phyloP scores from a whole-genome alignment of 2,888 invertebrate genomes.

The Lissocephala sabroskyi region DNA sequence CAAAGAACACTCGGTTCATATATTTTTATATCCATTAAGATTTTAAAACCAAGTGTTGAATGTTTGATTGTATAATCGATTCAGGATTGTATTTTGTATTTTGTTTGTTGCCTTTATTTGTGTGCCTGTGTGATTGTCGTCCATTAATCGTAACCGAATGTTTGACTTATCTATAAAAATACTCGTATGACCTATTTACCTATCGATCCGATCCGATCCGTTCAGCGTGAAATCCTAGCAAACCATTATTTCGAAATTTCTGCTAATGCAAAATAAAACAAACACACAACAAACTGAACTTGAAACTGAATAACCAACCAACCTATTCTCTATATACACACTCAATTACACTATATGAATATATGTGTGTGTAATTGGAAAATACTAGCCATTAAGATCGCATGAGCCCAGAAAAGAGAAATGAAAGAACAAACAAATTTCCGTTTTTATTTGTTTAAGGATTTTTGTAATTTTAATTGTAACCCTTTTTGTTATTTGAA shows the following conservation, averaged over 20 bases:
- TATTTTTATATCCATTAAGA: not conserved
- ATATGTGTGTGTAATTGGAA: too few species aligned
- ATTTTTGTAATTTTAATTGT: slow-evolving; percentile 20
- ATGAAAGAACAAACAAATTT: slow-evolving; percentile 12
- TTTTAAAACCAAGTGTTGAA: not conserved
- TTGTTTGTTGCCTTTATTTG: slow-evolving; percentile 19
- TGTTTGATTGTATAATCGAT: slow-evolving; percentile 1
- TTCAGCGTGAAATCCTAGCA: slow-evolving; percentile 50
- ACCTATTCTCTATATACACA: not conserved
- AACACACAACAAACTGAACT: slow-evolving; percentile 25
- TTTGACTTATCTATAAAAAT: slow-evolving; percentile 39
- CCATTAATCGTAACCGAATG: slow-evolving; percentile 39
- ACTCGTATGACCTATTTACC: too few species aligned
- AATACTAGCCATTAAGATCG: too few species aligned
- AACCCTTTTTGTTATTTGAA: slow-evolving; percentile 63
- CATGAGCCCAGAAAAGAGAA: not conserved
- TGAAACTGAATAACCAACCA: slow-evolving; percentile 9
- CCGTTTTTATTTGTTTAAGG: slow-evolving; percentile 31
- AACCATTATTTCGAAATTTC: slow-evolving; percentile 63
- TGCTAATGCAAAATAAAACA: slow-evolving; percentile 23
- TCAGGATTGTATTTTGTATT: slow-evolving; percentile 3
- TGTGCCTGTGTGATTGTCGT: slow-evolving; percentile 50
- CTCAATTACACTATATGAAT: not conserved
- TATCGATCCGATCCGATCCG: slow-evolving; percentile 3
- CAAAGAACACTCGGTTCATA: not conserved